phyloP scores from a whole-genome alignment of 2,113 vertebrate species.

The Leucopsar rothschildi region DNA sequence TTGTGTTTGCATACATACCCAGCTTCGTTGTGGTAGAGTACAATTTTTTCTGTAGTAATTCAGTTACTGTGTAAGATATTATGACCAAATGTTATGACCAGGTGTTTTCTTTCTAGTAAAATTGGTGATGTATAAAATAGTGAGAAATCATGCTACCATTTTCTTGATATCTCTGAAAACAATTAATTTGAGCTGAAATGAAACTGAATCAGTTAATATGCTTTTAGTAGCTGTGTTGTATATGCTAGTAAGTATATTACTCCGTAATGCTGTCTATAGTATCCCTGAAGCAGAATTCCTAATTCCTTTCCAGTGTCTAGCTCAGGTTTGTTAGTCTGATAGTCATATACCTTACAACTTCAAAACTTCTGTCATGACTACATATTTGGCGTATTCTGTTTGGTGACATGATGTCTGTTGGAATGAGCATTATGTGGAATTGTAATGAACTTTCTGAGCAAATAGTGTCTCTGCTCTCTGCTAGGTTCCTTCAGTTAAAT shows the following conservation, averaged over 20 bases:
- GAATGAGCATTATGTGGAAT: neutral
- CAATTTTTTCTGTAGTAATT: neutral
- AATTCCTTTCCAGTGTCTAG: neutral
- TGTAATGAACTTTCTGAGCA: neutral
- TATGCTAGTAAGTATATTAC: neutral
- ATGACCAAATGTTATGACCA: no score
- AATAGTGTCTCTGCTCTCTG: neutral
- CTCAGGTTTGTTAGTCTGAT: neutral
- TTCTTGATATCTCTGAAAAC: neutral
- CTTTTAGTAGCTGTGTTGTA: neutral
- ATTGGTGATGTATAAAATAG: neutral
- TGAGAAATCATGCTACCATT: neutral
- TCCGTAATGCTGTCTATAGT: neutral
- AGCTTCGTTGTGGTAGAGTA: neutral
- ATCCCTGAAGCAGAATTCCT: neutral
- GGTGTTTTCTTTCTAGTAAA: neutral
- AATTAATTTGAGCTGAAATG: neutral
- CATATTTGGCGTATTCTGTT: neutral
- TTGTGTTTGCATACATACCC: neutral
- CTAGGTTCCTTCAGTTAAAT: neutral
- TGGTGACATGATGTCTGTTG: neutral
- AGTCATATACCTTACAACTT: accelerated
- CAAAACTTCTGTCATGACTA: neutral
- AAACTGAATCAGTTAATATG: neutral
- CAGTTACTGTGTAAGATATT: neutral